These are phyloP conservation scores for Xiphophorus couchianus DNA, from an alignment of 2,113 vertebrate genomes.

Conservation along the genomic window DNA sequence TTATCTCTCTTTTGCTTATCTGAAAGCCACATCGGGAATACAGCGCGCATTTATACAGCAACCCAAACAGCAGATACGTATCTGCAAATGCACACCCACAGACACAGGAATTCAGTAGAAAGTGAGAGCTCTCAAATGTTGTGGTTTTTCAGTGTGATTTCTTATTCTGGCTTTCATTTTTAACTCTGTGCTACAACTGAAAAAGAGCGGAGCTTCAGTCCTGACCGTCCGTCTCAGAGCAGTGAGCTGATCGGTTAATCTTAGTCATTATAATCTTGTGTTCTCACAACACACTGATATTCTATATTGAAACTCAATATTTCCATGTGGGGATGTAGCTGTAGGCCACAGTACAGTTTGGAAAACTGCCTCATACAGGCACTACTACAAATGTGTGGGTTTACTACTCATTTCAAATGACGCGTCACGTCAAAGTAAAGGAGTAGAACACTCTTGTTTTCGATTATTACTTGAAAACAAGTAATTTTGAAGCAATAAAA, in stretches of 20 bases:
- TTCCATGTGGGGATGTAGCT: slow-evolving; percentile 37
- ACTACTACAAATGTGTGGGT: slow-evolving; percentile 34
- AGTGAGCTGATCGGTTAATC: not conserved
- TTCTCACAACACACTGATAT: not conserved
- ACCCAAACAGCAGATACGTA: slow-evolving; percentile 26
- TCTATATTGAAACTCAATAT: not conserved
- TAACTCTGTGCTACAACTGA: slow-evolving; percentile 3
- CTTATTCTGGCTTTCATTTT: slow-evolving; percentile 34
- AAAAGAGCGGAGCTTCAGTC: slow-evolving; percentile 24
- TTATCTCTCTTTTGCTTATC: slow-evolving; percentile 1
- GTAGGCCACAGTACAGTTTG: slow-evolving; percentile 37
- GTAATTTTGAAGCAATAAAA: not conserved
- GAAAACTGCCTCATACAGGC: slow-evolving; percentile 51
- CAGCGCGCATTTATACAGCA: slow-evolving; percentile 28
- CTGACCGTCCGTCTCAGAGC: not conserved
- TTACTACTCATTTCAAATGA: slow-evolving; percentile 32
- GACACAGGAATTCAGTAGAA: slow-evolving; percentile 69
- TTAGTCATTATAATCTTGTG: not conserved
- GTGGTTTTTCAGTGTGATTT: slow-evolving; percentile 57
- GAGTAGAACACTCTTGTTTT: slow-evolving; percentile 16
- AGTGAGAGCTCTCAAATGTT: slow-evolving; percentile 53
- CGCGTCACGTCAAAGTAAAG: not conserved
- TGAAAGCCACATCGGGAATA: slow-evolving; percentile 22
- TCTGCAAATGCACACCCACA: slow-evolving; percentile 64
- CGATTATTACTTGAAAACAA: not conserved